These are phyloP conservation scores for Sciaenops ocellatus DNA, from an alignment of 2,797 vertebrate species.

Conservation along the genomic window DNA sequence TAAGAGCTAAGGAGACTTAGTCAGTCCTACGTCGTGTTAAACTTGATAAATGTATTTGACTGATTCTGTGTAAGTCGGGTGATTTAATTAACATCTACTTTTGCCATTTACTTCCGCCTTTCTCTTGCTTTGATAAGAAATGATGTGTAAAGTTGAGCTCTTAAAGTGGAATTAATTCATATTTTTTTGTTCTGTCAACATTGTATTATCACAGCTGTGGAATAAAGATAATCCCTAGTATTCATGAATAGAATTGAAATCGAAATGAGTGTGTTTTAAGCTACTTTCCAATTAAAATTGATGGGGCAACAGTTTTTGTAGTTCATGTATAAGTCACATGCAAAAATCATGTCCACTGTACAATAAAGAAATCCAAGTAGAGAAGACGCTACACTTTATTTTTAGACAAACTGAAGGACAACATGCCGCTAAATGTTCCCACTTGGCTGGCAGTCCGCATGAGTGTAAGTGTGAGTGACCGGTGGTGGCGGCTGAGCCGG, in stretches of 20 bases:
- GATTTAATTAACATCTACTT: slow-evolving; percentile 39
- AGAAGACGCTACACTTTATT: neutral
- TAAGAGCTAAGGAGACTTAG: neutral
- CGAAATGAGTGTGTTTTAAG: slow-evolving; percentile 7
- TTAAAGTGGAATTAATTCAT: slow-evolving; percentile 41
- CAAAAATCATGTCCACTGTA: neutral
- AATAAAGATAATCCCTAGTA: slow-evolving; percentile 16
- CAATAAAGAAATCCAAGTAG: neutral
- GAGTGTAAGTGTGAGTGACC: slow-evolving; percentile 57
- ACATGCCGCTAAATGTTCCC: neutral
- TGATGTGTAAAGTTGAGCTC: slow-evolving; percentile 32
- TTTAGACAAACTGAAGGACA: neutral
- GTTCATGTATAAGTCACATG: neutral
- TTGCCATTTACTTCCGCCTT: neutral
- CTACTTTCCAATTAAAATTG: slow-evolving; percentile 12
- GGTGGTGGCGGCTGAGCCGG: slow-evolving; percentile 47
- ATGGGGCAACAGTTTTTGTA: neutral
- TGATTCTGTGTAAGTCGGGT: slow-evolving; percentile 15
- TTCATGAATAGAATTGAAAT: slow-evolving; percentile 14
- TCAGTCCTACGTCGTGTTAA: neutral
- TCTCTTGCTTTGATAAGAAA: slow-evolving; percentile 39
- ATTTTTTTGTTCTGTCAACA: slow-evolving; percentile 18
- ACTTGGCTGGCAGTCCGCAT: slow-evolving; percentile 28
- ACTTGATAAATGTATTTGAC: slow-evolving; percentile 2
- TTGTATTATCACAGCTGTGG: slow-evolving; percentile 23